Evolutionary conservation across 1,140 invertebrate genomes (phyloP), one percentile per base, ranked within the genome.

Genomic region (Octopus sinensis): DNA sequence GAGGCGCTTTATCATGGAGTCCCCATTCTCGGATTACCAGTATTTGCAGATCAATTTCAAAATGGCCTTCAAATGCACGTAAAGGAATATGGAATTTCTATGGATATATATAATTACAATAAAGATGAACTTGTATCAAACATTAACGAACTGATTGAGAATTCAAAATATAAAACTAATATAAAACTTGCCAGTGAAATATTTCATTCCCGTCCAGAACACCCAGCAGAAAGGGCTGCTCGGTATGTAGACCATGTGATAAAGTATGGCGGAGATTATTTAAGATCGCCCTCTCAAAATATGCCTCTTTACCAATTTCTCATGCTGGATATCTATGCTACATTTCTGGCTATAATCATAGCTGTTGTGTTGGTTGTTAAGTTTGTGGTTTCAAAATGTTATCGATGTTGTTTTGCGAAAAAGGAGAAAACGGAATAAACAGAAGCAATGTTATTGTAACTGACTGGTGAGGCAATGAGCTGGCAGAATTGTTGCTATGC

Each of bases 1-100:
- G 95, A 96, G 89, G 93, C 94, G 6, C 92, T 95, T 77, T 93
- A 94, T 84, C 94, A 92, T 84, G 94, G 93, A 7, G 93, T 95
- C 6, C 95, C 95, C 0, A 92, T 95, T 68, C 89, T 96, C 6
- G 92, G 93, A 23, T 93, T 95, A 83, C 95, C 95, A 10, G 89
- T 95, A 80, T 92, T 93, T 80, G 94, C 92, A 4, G 94, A 95
- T 84, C 93, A 95, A 85, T 86, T 85, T 6, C 89, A 89, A 10
- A 93, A 93, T 86, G 84, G 89, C 4, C 84, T 84, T 6, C 84
- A 87, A 54, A 84, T 90, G 82, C 84, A 86, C 71, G 83, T 88
- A 51, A 86, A 86, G 68, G 89, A 88, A n/a, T 87, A 89, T 53
- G 91, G 89, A 6, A 80, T 85, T 6, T 84, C 85, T n/a, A 79